Evolutionary conservation across 2,113 vertebrate genomes (phyloP).

Genomic region (Myanophis thanlyinensis): DNA sequence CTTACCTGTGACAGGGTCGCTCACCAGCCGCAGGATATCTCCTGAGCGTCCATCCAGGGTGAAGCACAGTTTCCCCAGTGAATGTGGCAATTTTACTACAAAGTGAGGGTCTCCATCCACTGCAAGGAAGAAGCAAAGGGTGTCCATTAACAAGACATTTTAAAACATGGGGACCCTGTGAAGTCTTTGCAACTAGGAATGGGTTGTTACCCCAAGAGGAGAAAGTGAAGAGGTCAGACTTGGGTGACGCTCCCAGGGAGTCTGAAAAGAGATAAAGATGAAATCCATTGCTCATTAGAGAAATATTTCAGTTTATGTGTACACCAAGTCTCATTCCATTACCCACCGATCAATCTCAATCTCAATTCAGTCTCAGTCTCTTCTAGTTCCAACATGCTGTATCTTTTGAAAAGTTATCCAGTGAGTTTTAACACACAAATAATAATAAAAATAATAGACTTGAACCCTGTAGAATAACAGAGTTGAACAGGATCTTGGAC

Average conservation of each 20-base stretch:
- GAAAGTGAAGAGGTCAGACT: slow-evolving; percentile 40
- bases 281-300: rapidly evolving
- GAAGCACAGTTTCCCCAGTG: slow-evolving; percentile 77
- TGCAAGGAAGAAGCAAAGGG: slow-evolving; percentile 32
- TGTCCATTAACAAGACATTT: background rate
- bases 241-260: background rate
- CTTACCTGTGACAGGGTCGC: slow-evolving; percentile 74
- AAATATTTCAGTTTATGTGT: too few relatives aligned
- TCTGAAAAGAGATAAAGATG: background rate
- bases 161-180: background rate
- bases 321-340: background rate
- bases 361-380: background rate
- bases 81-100: slow-evolving; percentile 73
- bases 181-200: background rate
- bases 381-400: background rate
- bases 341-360: background rate
- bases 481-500: background rate
- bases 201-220: slow-evolving; percentile 52
- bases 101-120: slow-evolving; percentile 86
- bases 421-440: background rate
- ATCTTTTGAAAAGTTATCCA: background rate
- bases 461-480: background rate
- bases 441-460: background rate
- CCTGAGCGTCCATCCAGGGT: slow-evolving; percentile 76
- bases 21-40: slow-evolving; percentile 75